A percentile compares a stretch with the other conserved stretches of the same genome.
Evolutionary conservation across 2,797 vertebrate genomes (phyloP).

Genomic region (Phoxinus dragarum): DNA sequence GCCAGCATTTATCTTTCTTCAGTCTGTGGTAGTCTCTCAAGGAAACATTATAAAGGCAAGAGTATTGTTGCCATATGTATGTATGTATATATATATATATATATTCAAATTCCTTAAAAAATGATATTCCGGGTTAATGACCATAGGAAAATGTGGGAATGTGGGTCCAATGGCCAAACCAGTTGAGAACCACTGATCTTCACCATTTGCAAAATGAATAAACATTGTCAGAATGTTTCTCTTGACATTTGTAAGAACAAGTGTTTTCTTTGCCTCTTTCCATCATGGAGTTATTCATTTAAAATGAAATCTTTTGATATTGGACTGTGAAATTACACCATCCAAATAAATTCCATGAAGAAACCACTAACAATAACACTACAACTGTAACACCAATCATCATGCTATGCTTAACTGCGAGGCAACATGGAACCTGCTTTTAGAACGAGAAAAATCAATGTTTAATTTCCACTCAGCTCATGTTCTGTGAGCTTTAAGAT

Average conservation of each 20-base stretch:
- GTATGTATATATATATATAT: too few relatives aligned
- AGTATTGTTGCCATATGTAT: too few relatives aligned
- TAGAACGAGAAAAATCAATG: conserved; percentile 49
- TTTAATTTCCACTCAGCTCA: conserved; percentile 50
- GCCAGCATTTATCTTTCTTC: too few relatives aligned
- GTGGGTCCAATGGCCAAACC: not conserved
- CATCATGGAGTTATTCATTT: not conserved
- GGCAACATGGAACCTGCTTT: conserved; percentile 26
- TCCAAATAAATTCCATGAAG: not conserved
- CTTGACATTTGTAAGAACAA: not conserved
- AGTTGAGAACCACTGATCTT: not conserved
- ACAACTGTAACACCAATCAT: conserved; percentile 33
- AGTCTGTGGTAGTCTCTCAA: too few relatives aligned
- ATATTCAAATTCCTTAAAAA: too few relatives aligned
- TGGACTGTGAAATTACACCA: not conserved
- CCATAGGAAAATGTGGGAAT: too few relatives aligned
- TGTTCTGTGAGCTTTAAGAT: conserved; percentile 45
- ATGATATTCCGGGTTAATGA: too few relatives aligned
- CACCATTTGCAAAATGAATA: not conserved
- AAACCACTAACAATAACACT: conserved; percentile 12
- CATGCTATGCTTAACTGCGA: conserved; percentile 44
- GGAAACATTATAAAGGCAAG: too few relatives aligned
- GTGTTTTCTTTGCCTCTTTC: not conserved
- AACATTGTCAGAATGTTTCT: not conserved
- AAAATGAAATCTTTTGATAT: conserved; percentile 12